These are phyloP conservation scores for Oscheius myriophilus DNA, from an alignment of 2,888 invertebrate species.

Conservation along the genomic window DNA sequence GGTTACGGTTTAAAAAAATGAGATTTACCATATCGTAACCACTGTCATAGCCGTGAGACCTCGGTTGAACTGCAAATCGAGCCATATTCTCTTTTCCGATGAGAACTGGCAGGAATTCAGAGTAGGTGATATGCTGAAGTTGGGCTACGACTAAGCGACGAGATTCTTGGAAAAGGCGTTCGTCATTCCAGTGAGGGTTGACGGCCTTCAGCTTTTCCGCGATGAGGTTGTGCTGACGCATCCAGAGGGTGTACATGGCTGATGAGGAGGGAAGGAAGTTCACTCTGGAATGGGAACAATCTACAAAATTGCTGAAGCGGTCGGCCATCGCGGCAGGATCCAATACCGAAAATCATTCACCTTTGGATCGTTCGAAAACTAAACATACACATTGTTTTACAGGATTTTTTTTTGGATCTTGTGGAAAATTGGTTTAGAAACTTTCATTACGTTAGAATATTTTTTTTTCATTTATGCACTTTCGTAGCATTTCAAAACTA, in stretches of 20 bases:
- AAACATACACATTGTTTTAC: too few species aligned
- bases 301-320: too few species aligned
- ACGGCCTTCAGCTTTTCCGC: slow-evolving; percentile 56
- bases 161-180: slow-evolving; percentile 70
- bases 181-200: slow-evolving; percentile 69
- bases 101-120: slow-evolving; percentile 66
- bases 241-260: slow-evolving; percentile 65
- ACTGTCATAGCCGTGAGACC: slow-evolving; percentile 74
- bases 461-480: too few species aligned
- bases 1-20: neutral
- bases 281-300: slow-evolving; percentile 26
- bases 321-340: too few species aligned
- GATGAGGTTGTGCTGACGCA: slow-evolving; percentile 67
- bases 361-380: too few species aligned
- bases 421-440: too few species aligned
- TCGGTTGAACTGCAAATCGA: slow-evolving; percentile 71
- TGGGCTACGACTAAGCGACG: slow-evolving; percentile 72
- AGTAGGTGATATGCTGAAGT: slow-evolving; percentile 76
- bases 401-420: too few species aligned
- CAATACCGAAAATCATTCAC: too few species aligned
- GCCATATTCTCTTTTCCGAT: slow-evolving; percentile 63
- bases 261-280: slow-evolving; percentile 50
- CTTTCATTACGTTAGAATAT: too few species aligned
- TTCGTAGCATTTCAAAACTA: too few species aligned
- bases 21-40: slow-evolving; percentile 76